These are phyloP conservation scores for Gonatopus flavifemur DNA, from an alignment of 1,140 invertebrate species.

Conservation along the genomic window DNA sequence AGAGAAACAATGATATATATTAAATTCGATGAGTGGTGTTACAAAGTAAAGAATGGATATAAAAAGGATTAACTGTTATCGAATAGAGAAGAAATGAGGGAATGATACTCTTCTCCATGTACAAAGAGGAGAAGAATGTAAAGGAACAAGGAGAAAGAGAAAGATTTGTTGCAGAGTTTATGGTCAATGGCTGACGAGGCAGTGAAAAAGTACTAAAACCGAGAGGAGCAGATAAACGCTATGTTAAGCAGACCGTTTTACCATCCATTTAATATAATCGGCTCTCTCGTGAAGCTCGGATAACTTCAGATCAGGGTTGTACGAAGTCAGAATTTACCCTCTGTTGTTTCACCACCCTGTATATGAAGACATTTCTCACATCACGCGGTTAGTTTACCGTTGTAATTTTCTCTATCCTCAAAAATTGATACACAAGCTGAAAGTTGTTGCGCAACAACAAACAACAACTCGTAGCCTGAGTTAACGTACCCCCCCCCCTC, in stretches of 20 bases:
- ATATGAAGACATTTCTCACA: no score
- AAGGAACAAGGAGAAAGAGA: no score
- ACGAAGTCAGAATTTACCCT: conserved; percentile 16
- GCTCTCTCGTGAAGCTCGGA: conserved; percentile 34
- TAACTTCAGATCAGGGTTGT: conserved; percentile 36
- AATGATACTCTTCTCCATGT: conserved; percentile 10
- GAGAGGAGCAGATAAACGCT: conserved; percentile 58
- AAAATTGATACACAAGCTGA: no score
- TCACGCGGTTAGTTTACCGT: not conserved
- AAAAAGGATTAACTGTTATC: conserved; percentile 11
- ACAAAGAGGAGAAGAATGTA: conserved; percentile 12
- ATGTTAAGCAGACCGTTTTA: conserved; percentile 59
- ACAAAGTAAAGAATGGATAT: conserved; percentile 19
- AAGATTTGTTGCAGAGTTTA: conserved; percentile 46
- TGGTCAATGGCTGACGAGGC: conserved; percentile 57
- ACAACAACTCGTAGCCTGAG: no score
- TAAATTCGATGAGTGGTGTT: no score
- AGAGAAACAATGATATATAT: no score
- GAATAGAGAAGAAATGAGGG: conserved; percentile 13
- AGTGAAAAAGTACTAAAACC: conserved; percentile 59
- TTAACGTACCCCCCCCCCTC: no score
- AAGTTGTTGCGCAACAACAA: no score
- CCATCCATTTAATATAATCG: conserved; percentile 59
- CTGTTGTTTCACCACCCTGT: conserved; percentile 3
- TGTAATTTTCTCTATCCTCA: conserved; percentile 8